Conservation (phyloP, 2,888 invertebrate genomes). For the Noctua janthina region DNA sequence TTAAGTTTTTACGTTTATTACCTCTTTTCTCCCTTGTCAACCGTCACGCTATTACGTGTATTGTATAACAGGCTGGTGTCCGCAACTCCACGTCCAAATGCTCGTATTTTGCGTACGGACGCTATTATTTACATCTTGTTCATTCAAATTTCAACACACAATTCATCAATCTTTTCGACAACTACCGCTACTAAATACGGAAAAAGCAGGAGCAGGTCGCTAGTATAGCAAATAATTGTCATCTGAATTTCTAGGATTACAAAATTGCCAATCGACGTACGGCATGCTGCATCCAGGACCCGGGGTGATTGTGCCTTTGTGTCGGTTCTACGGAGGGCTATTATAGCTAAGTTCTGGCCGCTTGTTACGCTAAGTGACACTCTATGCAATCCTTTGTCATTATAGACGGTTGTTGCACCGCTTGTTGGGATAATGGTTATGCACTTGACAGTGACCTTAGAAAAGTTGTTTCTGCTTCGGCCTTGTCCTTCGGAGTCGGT, state of each 20-base stretch:
- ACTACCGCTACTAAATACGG: neutral
- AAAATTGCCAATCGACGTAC: conserved; percentile 14
- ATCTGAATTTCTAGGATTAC: conserved; percentile 13
- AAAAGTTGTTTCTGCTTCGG: neutral
- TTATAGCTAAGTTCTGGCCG: neutral
- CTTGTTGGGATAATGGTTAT: conserved; percentile 7
- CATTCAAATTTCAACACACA: too few relatives aligned
- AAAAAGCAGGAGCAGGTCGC: neutral
- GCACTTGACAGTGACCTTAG: neutral
- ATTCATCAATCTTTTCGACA: neutral
- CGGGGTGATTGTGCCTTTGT: conserved; percentile 9
- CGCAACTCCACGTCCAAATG: too few relatives aligned
- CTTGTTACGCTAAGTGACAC: neutral
- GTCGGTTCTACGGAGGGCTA: neutral
- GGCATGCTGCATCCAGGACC: conserved; percentile 7
- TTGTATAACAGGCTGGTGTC: too few relatives aligned
- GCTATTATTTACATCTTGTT: neutral
- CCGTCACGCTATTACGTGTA: neutral
- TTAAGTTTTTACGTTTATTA: neutral
- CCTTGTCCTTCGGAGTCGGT: too few relatives aligned
- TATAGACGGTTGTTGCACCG: conserved; percentile 11
- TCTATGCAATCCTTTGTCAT: conserved; percentile 36
- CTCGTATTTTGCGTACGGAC: too few relatives aligned
- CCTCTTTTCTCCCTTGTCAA: neutral
- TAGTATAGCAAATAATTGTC: conserved; percentile 1